These are phyloP conservation scores for Dinomys branickii DNA, from an alignment of 2,113 vertebrate species.

Conservation along the genomic window DNA sequence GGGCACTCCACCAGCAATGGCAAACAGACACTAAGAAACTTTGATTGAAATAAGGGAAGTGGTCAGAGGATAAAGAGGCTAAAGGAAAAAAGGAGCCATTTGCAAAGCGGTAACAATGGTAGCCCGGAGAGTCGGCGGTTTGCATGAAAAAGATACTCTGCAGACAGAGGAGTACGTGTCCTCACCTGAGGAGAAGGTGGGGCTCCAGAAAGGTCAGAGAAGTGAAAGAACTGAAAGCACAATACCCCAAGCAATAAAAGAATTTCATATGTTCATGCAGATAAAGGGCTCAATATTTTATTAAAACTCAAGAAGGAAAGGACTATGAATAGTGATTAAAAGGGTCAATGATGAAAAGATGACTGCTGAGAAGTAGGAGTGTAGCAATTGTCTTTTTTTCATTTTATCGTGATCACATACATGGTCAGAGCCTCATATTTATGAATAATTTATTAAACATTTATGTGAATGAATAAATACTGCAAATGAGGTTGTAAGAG, in stretches of 20 bases:
- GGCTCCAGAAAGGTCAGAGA: not conserved
- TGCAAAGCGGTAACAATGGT: not conserved
- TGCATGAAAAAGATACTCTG: not conserved
- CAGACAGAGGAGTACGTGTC: not conserved
- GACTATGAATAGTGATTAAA: not conserved
- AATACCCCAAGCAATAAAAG: not conserved
- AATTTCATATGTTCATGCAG: not conserved
- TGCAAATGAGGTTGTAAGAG: not conserved
- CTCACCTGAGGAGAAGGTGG: not conserved
- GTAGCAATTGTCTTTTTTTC: not conserved
- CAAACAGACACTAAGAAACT: not conserved
- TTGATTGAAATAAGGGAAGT: not conserved
- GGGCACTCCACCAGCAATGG: not conserved
- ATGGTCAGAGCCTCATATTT: not conserved
- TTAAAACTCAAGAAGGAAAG: not conserved
- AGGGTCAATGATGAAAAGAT: not conserved
- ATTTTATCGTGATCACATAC: not conserved
- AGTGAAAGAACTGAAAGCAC: not conserved
- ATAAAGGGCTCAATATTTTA: not conserved
- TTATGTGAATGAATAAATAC: slow-evolving; percentile 7
- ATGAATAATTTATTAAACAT: not conserved
- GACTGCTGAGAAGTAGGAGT: not conserved
- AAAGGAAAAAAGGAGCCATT: not conserved
- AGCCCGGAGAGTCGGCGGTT: not conserved
- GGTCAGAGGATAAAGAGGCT: not conserved